Evolutionary conservation across 2,888 invertebrate species (phyloP).

Genomic region (Melanargia galathea): DNA sequence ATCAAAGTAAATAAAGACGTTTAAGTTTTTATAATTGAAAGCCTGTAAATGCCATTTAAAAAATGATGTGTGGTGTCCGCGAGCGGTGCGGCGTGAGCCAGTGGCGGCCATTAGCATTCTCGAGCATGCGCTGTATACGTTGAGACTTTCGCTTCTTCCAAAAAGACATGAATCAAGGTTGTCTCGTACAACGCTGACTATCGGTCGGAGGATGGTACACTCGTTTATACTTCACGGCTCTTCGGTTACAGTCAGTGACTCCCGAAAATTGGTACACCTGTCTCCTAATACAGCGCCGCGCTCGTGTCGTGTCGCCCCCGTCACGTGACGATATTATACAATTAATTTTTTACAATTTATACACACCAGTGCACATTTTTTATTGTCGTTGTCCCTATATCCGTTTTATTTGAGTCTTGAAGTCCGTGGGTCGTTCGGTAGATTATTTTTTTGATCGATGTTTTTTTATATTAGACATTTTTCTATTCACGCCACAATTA

Average conservation of each 20-base stretch:
- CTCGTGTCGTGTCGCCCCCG: conserved; percentile 46
- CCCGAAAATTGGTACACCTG: conserved; percentile 36
- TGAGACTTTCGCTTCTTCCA: conserved; percentile 77
- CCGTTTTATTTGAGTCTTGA: conserved; percentile 28
- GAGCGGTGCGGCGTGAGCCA: neutral
- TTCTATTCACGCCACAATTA: conserved; percentile 32
- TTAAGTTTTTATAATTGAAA: neutral
- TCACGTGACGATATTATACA: conserved; percentile 42
- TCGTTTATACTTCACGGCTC: conserved; percentile 48
- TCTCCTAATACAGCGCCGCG: conserved; percentile 56
- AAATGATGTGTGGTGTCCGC: neutral
- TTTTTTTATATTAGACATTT: conserved; percentile 36
- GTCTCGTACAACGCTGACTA: conserved; percentile 62
- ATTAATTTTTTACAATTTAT: conserved; percentile 34
- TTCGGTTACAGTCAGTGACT: conserved; percentile 21
- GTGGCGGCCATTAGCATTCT: conserved; percentile 53
- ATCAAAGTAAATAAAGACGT: too few species aligned
- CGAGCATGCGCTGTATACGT: conserved; percentile 80
- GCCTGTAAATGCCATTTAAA: neutral
- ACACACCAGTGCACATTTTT: conserved; percentile 39
- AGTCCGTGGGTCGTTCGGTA: conserved; percentile 31
- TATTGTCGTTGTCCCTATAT: conserved; percentile 35
- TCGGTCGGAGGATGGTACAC: conserved; percentile 81
- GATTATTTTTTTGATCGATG: conserved; percentile 41
- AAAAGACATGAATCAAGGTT: conserved; percentile 52